These are phyloP conservation scores for Xanthorhoe designata DNA, from an alignment of 2,888 invertebrate species.

Conservation along the genomic window DNA sequence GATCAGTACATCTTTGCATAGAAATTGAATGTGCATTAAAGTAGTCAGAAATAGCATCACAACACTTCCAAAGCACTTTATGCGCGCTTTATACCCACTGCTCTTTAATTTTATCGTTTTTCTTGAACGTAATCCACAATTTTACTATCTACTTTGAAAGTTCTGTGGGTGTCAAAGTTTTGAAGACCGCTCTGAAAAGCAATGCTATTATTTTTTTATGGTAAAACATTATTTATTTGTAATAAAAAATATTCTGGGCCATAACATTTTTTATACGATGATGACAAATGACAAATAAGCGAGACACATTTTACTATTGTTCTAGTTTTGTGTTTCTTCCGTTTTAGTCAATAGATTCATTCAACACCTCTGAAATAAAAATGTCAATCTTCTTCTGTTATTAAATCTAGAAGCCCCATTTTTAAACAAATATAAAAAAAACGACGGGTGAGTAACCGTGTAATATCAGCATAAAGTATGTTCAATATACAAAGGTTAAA, in stretches of 20 bases:
- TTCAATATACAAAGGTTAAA: conserved; percentile 32
- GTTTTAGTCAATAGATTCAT: background rate
- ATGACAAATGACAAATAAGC: conserved; percentile 38
- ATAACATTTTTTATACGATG: conserved; percentile 25
- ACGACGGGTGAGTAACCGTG: conserved; percentile 1
- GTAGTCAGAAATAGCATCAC: conserved; percentile 35
- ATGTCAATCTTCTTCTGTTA: background rate
- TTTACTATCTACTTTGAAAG: conserved; percentile 44
- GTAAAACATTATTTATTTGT: conserved; percentile 38
- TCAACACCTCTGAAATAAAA: background rate
- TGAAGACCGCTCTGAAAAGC: conserved; percentile 41
- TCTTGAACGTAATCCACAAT: conserved; percentile 52
- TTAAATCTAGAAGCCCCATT: background rate
- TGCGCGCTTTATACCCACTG: conserved; percentile 50
- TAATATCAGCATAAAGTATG: conserved; percentile 25
- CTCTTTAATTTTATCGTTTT: conserved; percentile 60
- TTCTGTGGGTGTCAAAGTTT: conserved; percentile 44
- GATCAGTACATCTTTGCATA: conserved; percentile 5
- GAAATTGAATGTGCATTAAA: conserved; percentile 36
- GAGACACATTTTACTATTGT: conserved; percentile 19
- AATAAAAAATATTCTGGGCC: conserved; percentile 32
- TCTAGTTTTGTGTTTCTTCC: conserved; percentile 16
- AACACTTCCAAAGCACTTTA: conserved; percentile 40
- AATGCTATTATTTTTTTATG: conserved; percentile 40
- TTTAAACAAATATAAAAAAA: background rate